phyloP scores from a whole-genome alignment of 64 coral and sea anemone species.

The Acropora yongei region DNA sequence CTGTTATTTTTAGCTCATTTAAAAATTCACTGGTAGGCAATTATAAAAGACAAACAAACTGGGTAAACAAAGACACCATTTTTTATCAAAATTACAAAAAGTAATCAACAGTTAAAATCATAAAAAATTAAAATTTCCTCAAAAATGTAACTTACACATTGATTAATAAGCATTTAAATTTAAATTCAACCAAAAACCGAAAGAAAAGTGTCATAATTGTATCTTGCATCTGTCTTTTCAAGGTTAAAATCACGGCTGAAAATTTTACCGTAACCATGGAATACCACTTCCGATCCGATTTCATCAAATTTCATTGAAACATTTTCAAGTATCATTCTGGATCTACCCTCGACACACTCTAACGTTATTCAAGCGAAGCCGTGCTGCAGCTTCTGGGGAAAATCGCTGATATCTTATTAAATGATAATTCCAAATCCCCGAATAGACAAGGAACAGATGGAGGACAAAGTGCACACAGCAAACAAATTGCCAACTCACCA shows the following conservation, averaged over 20 bases:
- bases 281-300: too few relatives aligned
- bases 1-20: too few relatives aligned
- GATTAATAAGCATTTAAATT: neutral
- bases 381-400: neutral
- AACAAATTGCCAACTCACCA: slow-evolving; percentile 72
- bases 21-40: too few relatives aligned
- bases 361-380: too few relatives aligned
- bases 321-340: too few relatives aligned
- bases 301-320: too few relatives aligned
- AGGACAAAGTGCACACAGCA: neutral
- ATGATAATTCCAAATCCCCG: neutral
- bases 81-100: neutral
- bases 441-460: neutral
- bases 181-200: neutral
- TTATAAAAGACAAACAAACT: too few relatives aligned
- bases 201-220: neutral
- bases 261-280: neutral
- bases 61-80: neutral
- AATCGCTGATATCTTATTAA: neutral
- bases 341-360: too few relatives aligned
- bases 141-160: neutral
- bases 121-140: neutral
- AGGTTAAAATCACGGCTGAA: neutral
- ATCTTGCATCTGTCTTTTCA: neutral
- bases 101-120: neutral